A percentile compares a stretch with the other conserved stretches of the same genome.
phyloP scores from a whole-genome alignment of 2,888 invertebrate genomes.

The Xylota segnis region DNA sequence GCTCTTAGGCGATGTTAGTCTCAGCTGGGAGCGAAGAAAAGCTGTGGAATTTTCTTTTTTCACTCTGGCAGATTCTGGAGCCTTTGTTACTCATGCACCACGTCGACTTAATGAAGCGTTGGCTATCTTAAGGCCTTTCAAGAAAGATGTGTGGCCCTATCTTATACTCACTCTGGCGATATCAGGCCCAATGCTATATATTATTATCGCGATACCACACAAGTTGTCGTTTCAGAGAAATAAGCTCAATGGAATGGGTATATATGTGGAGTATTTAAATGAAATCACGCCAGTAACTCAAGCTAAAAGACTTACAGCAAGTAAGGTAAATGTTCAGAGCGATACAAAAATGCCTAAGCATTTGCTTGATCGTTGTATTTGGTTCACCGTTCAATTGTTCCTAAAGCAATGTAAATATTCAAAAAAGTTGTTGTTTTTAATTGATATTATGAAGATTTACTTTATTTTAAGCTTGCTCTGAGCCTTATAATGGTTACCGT shows the following conservation, averaged over 20 bases:
- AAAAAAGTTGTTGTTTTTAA: background rate
- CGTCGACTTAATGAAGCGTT: slow-evolving; percentile 90
- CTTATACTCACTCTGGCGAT: slow-evolving; percentile 88
- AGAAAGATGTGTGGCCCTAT: slow-evolving; percentile 91
- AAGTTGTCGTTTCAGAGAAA: slow-evolving; percentile 75
- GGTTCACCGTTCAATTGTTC: slow-evolving; percentile 90
- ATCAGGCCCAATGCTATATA: slow-evolving; percentile 89
- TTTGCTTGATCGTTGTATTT: slow-evolving; percentile 87
- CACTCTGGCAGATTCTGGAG: slow-evolving; percentile 91
- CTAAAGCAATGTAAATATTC: slow-evolving; percentile 88
- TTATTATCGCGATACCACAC: slow-evolving; percentile 87
- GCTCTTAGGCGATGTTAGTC: slow-evolving; percentile 90
- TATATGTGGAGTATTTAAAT: slow-evolving; percentile 81
- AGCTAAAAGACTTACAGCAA: slow-evolving; percentile 1
- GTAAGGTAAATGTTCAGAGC: background rate
- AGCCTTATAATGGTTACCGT: slow-evolving; percentile 87
- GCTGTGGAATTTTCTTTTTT: slow-evolving; percentile 91
- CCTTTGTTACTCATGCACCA: slow-evolving; percentile 91
- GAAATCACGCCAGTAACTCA: slow-evolving; percentile 80
- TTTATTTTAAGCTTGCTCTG: slow-evolving; percentile 80
- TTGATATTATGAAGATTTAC: background rate
- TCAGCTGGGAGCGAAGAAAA: slow-evolving; percentile 89
- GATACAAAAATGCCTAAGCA: slow-evolving; percentile 82
- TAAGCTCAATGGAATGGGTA: slow-evolving; percentile 72
- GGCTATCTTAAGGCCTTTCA: slow-evolving; percentile 90